A percentile compares a stretch with the other conserved stretches of the same genome.
These are phyloP conservation scores for Pseudomugil gertrudae DNA, from an alignment of 2,797 vertebrate genomes.

Conservation along the genomic window DNA sequence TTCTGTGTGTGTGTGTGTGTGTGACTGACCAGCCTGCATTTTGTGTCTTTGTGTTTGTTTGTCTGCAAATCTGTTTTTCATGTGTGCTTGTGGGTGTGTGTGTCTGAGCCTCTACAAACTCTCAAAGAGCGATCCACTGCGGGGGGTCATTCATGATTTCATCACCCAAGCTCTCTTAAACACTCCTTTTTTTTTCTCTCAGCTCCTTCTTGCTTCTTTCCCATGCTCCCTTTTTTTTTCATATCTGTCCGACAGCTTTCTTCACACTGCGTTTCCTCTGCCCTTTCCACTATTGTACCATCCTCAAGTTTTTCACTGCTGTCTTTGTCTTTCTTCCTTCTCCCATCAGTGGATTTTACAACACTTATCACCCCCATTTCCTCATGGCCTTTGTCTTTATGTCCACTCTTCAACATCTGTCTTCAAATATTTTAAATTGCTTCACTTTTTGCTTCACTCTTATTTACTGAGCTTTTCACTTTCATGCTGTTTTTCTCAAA, in stretches of 20 bases:
- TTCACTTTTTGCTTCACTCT: conserved; percentile 1
- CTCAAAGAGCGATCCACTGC: conserved; percentile 62
- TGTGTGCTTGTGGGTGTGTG: conserved; percentile 7
- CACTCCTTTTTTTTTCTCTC: conserved; percentile 54
- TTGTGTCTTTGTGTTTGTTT: conserved; percentile 65
- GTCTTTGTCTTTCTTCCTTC: conserved; percentile 11
- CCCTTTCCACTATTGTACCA: conserved; percentile 35
- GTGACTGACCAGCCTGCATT: conserved; percentile 19
- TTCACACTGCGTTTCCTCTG: conserved; percentile 53
- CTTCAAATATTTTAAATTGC: conserved; percentile 14
- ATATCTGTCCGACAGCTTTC: conserved; percentile 56
- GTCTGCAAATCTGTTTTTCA: conserved; percentile 47
- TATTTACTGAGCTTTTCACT: neutral
- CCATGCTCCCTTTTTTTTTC: conserved; percentile 66
- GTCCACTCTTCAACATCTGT: neutral
- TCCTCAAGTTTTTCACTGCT: conserved; percentile 14
- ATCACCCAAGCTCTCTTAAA: conserved; percentile 68
- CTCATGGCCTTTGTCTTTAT: conserved; percentile 22
- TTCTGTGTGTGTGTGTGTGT: conserved; percentile 12
- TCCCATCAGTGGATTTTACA: conserved; percentile 36
- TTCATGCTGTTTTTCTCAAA: neutral
- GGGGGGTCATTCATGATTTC: conserved; percentile 74
- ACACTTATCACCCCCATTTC: conserved; percentile 33
- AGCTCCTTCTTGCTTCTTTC: conserved; percentile 54
- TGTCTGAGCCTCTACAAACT: conserved; percentile 43